Percentiles rank a stretch among this genome's conserved stretches.
These are phyloP conservation scores for Lordiphosa andalusiaca DNA, from an alignment of 2,888 invertebrate genomes.

Conservation along the genomic window DNA sequence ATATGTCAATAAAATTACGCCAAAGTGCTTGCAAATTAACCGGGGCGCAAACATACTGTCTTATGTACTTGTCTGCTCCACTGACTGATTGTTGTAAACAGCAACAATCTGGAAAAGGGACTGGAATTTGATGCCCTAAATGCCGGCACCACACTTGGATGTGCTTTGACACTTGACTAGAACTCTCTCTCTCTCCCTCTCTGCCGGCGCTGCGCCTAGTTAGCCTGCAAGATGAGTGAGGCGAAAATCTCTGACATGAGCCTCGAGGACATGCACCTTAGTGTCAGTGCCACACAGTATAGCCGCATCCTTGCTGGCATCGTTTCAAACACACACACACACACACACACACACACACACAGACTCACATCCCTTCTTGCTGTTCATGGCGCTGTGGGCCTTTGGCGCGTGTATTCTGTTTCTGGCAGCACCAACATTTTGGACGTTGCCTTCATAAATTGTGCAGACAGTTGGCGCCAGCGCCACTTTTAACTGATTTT, in stretches of 20 bases:
- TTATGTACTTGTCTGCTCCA: constrained; percentile 7
- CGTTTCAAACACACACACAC: constrained; percentile 9
- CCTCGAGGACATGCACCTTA: constrained; percentile 24
- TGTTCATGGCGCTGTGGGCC: neutral
- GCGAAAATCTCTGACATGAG: constrained; percentile 20
- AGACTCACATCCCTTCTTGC: constrained; percentile 8
- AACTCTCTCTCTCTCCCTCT: constrained; percentile 12
- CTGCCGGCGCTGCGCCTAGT: constrained; percentile 27
- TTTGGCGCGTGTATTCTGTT: constrained; percentile 37
- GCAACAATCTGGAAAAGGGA: neutral
- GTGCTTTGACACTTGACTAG: constrained; percentile 48
- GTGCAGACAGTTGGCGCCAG: constrained; percentile 53
- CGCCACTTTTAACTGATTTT: constrained; percentile 55
- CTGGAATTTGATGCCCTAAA: neutral
- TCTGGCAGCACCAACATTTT: constrained; percentile 36
- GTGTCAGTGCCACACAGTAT: constrained; percentile 11
- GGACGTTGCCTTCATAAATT: constrained; percentile 50
- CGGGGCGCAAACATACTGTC: constrained; percentile 28
- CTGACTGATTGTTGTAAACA: constrained; percentile 3
- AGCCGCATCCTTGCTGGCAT: constrained; percentile 19
- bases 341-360: neutral
- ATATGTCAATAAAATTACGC: constrained; percentile 45
- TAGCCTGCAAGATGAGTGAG: constrained; percentile 33
- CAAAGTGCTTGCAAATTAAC: constrained; percentile 52
- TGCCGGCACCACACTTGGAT: constrained; percentile 1